Percentiles rank a stretch among this genome's conserved stretches.
Conservation (phyloP, 2,888 invertebrate species). For the Cetonia aurata region DNA sequence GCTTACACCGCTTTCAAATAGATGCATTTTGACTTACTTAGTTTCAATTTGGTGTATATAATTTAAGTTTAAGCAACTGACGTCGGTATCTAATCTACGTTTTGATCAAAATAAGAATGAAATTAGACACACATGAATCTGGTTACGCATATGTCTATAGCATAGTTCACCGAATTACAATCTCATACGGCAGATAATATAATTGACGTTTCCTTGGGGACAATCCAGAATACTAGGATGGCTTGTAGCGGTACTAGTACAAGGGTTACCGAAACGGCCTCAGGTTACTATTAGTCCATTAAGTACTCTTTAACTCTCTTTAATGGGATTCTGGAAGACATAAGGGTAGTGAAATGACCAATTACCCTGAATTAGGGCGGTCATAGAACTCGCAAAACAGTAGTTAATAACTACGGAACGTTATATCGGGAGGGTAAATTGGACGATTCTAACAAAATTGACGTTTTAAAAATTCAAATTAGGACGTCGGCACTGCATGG, state of each 20-base stretch:
- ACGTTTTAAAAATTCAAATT: conserved; percentile 33
- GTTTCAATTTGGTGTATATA: no score
- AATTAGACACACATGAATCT: no score
- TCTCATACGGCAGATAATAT: conserved; percentile 17
- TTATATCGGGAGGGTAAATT: conserved; percentile 37
- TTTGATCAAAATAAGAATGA: no score
- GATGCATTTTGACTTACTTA: no score
- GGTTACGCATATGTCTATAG: no score
- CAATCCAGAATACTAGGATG: conserved; percentile 12
- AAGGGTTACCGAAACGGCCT: conserved; percentile 52
- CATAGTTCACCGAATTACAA: conserved; percentile 13
- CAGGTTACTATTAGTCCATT: conserved; percentile 55
- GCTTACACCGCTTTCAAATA: no score
- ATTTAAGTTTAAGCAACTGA: no score
- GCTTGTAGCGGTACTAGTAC: conserved; percentile 39
- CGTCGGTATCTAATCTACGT: no score
- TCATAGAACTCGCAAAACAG: conserved; percentile 45
- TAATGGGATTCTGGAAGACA: conserved; percentile 50
- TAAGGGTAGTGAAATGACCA: conserved; percentile 49
- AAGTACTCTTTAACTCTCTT: conserved; percentile 54
- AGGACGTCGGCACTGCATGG: background rate
- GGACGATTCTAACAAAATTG: conserved; percentile 33
- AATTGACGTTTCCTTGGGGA: conserved; percentile 32
- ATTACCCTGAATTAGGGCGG: conserved; percentile 47
- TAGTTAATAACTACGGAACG: conserved; percentile 43